Evolutionary conservation across 2,888 invertebrate species (phyloP).

Genomic region (Sphaerophoria taeniata): DNA sequence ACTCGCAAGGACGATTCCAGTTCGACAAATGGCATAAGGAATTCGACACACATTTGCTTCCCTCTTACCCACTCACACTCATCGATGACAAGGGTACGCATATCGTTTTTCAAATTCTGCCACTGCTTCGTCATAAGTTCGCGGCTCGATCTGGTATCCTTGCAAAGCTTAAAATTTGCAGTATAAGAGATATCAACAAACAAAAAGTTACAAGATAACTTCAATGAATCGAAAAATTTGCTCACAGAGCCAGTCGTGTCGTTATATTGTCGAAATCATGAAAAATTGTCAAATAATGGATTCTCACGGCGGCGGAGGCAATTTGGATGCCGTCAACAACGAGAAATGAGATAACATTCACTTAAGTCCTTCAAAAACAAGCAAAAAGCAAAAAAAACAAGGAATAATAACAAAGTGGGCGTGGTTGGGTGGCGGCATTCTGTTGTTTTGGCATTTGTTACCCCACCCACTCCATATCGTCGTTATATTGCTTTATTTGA

Average conservation of each 20-base stretch:
- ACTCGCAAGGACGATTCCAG: not conserved
- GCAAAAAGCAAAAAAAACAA: not conserved
- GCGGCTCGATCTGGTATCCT: not conserved
- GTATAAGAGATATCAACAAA: too few relatives aligned
- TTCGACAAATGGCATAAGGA: not conserved
- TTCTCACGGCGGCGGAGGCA: slow-evolving; percentile 64
- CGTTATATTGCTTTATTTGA: not conserved
- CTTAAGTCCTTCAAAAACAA: slow-evolving; percentile 38
- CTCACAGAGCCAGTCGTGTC: slow-evolving; percentile 40
- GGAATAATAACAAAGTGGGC: not conserved
- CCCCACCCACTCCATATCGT: not conserved
- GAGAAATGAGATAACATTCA: slow-evolving; percentile 73
- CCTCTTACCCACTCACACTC: slow-evolving; percentile 12
- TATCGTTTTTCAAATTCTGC: slow-evolving; percentile 17
- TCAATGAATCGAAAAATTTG: slow-evolving; percentile 70
- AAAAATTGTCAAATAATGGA: slow-evolving; percentile 74
- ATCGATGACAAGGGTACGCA: slow-evolving; percentile 59
- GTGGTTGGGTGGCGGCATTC: slow-evolving; percentile 47
- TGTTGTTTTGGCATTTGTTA: slow-evolving; percentile 25
- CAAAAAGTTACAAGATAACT: slow-evolving; percentile 55
- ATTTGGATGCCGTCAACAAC: slow-evolving; percentile 73
- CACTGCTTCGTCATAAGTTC: not conserved
- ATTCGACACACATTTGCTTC: slow-evolving; percentile 33
- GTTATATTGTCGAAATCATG: slow-evolving; percentile 61
- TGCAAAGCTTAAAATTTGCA: slow-evolving; percentile 2